Evolutionary conservation across 2,888 invertebrate genomes (phyloP).

Genomic region (Blera fallax): DNA sequence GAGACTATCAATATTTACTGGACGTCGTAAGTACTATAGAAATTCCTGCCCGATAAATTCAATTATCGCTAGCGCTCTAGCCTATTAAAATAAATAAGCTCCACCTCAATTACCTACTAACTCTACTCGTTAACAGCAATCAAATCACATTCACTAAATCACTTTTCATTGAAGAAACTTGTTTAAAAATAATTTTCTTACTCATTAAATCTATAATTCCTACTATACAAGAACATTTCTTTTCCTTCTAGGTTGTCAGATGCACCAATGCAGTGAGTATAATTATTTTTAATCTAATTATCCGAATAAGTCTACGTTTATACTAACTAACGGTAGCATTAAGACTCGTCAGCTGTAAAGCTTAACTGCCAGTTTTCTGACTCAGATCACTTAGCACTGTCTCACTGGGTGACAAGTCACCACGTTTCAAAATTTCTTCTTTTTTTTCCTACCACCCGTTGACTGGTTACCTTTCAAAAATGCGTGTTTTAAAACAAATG

Average conservation of each 20-base stretch:
- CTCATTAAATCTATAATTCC: background rate
- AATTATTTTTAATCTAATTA: background rate
- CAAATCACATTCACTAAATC: background rate
- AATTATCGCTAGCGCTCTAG: background rate
- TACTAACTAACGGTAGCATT: constrained; percentile 35
- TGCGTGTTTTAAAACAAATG: constrained; percentile 7
- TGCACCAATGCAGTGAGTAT: constrained; percentile 66
- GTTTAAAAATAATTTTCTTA: constrained; percentile 2
- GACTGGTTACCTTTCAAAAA: constrained; percentile 22
- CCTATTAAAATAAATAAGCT: background rate
- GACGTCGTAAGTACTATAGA: no score
- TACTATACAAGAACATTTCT: constrained; percentile 48
- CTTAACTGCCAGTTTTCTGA: background rate
- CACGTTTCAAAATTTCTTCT: background rate
- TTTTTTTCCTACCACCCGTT: background rate
- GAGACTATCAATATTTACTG: no score
- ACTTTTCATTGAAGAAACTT: background rate
- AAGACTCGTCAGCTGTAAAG: background rate
- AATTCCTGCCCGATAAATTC: background rate
- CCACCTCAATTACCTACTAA: background rate
- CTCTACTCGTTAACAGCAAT: background rate
- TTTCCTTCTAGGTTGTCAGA: constrained; percentile 66
- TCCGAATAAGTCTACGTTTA: background rate
- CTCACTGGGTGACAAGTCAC: constrained; percentile 14
- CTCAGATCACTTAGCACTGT: background rate